A percentile compares a stretch with the other conserved stretches of the same genome.
Evolutionary conservation across 2,888 invertebrate genomes (phyloP).

Genomic region (Ephialtes manifestator): DNA sequence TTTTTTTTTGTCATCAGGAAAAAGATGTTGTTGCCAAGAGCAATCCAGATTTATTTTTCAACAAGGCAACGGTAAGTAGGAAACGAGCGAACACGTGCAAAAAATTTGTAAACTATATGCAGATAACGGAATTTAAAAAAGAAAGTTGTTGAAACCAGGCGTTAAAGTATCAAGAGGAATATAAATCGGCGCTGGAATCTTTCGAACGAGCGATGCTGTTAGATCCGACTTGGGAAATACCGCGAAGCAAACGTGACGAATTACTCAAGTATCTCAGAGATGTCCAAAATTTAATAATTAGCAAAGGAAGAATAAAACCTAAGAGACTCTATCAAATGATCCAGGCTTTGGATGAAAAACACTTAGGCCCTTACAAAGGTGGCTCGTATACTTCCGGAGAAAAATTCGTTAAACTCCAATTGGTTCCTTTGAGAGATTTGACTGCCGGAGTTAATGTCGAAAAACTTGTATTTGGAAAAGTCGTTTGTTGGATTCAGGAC

Average conservation of each 20-base stretch:
- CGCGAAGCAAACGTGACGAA: constrained; percentile 88
- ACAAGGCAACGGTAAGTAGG: constrained; percentile 92
- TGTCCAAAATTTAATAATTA: constrained; percentile 89
- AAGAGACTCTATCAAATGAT: constrained; percentile 91
- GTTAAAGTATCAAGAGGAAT: constrained; percentile 93
- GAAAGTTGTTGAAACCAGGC: constrained; percentile 87
- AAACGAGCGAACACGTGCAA: background rate
- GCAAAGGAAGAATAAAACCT: constrained; percentile 91
- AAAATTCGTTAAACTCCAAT: constrained; percentile 87
- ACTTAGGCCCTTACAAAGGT: constrained; percentile 90
- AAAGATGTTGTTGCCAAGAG: constrained; percentile 90
- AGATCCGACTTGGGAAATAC: constrained; percentile 92
- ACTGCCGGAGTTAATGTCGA: constrained; percentile 89
- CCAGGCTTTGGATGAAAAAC: constrained; percentile 89
- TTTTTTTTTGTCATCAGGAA: constrained; percentile 86
- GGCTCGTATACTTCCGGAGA: constrained; percentile 87
- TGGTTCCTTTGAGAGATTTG: constrained; percentile 87
- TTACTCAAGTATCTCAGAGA: constrained; percentile 90
- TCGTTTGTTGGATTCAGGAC: constrained; percentile 92
- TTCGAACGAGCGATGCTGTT: constrained; percentile 90
- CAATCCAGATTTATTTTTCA: constrained; percentile 94
- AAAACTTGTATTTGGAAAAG: constrained; percentile 91
- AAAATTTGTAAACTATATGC: background rate
- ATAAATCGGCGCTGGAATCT: constrained; percentile 90
- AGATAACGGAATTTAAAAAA: background rate